Base-by-base conservation (phyloP, 2,888 invertebrate genomes). In the Pimpla rufipes region DNA sequence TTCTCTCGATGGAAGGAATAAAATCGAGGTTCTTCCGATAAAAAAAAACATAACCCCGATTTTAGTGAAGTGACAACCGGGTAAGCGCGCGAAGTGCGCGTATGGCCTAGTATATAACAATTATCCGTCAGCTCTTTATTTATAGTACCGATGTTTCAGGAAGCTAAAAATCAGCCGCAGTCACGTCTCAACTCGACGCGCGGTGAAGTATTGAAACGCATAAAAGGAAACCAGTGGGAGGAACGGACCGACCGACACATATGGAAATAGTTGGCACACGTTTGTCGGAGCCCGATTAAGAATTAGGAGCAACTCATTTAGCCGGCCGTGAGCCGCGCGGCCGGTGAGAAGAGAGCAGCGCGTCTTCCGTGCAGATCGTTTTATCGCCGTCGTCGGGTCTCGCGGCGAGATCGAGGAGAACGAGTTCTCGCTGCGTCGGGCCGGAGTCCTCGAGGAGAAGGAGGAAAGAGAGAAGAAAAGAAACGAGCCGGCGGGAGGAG, bases 261-360 rank as follows among this genome's bases (percentile, higher is more conserved):
- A 76, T 47, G 40, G 55, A 55, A 70, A 79, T 45, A 83, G 88
- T 90, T 90, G 91, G 91, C 91, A 90, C 90, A 89, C 89, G 90
- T 90, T 88, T 85, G 85, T 86, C 85, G 83, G 86, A 84, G 84
- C 85, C 90, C 90, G 90, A 91, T 93, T 91, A 92, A 90, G 88
- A 86, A 91, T 90, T 89, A 90, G 88, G 90, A 91, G 92, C 92
- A 92, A 91, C 91, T 93, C 91, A 91, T 92, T 93, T 92, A 91
- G 89, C 88, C 88, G 87, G 86, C 87, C 86, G 88, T 76, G 76
- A 59, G 45, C 73, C 77, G 71, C n/a, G n/a, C n/a, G n/a, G n/a
- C n/a, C n/a, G n/a, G n/a, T 35, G 64, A 21, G 64, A 21, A 21
- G 35, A 13, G 37, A 45, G 67, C 37, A 66, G 64, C 64, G 71